phyloP scores from a whole-genome alignment of 2,797 vertebrate species.

The Alauda arvensis region DNA sequence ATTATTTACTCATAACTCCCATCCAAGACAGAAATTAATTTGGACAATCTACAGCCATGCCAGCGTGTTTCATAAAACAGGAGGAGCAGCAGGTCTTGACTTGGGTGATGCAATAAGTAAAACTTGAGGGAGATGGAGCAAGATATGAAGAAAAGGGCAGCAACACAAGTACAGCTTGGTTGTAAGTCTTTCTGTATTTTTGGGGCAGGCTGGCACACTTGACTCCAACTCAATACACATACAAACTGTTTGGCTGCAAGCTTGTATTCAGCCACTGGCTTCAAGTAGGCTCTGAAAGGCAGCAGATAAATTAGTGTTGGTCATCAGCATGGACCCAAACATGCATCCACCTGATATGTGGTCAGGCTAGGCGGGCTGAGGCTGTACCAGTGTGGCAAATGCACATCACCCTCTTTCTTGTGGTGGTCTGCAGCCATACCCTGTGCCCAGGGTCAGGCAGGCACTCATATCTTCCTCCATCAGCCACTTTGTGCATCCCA shows the following conservation, averaged over 20 bases:
- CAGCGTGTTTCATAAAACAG: background rate
- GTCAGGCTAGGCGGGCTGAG: background rate
- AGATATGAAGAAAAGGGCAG: background rate
- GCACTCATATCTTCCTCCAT: background rate
- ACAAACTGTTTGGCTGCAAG: background rate
- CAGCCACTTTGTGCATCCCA: rapidly evolving
- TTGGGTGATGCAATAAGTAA: background rate
- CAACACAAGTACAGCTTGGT: background rate
- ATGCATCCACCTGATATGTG: rapidly evolving
- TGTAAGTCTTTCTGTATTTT: background rate
- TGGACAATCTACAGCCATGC: background rate
- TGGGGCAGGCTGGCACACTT: background rate
- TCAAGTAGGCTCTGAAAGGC: background rate
- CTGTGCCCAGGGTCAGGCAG: background rate
- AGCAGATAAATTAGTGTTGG: background rate
- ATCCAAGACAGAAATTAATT: background rate
- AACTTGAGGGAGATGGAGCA: background rate
- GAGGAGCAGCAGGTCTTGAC: background rate
- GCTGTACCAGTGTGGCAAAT: rapidly evolving
- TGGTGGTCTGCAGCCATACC: background rate
- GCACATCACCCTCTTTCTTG: background rate
- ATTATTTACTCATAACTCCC: background rate
- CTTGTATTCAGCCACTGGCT: background rate
- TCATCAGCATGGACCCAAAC: background rate
- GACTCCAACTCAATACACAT: background rate